Percentiles rank a stretch among this genome's conserved stretches.
phyloP scores from a whole-genome alignment of 2,888 invertebrate species.

The Chrysolina oricalcia region DNA sequence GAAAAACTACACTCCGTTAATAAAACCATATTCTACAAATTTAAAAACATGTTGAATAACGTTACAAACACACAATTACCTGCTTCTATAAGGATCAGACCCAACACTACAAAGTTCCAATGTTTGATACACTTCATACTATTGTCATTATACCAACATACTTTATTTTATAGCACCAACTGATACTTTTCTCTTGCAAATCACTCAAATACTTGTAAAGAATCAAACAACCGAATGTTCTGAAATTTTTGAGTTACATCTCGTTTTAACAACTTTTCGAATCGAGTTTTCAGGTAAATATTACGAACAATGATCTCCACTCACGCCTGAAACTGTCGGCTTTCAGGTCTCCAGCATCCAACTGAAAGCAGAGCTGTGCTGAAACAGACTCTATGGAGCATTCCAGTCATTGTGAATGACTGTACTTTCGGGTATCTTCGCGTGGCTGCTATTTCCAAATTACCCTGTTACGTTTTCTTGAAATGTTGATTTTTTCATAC shows the following conservation, averaged over 20 bases:
- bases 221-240: background rate
- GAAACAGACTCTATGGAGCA: background rate
- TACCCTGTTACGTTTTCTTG: too few relatives aligned
- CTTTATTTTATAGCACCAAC: background rate
- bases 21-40: too few relatives aligned
- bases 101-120: background rate
- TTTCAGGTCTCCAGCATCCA: conserved; percentile 21
- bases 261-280: background rate
- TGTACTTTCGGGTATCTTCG: background rate
- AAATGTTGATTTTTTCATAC: too few relatives aligned
- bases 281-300: background rate
- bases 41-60: background rate
- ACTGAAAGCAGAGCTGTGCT: conserved; percentile 1
- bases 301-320: background rate
- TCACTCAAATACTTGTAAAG: background rate
- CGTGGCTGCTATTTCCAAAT: too few relatives aligned
- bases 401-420: conserved; percentile 1
- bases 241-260: background rate
- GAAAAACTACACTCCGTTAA: too few relatives aligned
- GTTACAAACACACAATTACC: background rate
- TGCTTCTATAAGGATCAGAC: conserved; percentile 2
- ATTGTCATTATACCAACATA: background rate
- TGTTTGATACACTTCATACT: conserved; percentile 14
- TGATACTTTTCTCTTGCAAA: background rate
- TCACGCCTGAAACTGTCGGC: background rate